phyloP scores from a whole-genome alignment of 2,797 vertebrate species.

The Takifugu rubripes region DNA sequence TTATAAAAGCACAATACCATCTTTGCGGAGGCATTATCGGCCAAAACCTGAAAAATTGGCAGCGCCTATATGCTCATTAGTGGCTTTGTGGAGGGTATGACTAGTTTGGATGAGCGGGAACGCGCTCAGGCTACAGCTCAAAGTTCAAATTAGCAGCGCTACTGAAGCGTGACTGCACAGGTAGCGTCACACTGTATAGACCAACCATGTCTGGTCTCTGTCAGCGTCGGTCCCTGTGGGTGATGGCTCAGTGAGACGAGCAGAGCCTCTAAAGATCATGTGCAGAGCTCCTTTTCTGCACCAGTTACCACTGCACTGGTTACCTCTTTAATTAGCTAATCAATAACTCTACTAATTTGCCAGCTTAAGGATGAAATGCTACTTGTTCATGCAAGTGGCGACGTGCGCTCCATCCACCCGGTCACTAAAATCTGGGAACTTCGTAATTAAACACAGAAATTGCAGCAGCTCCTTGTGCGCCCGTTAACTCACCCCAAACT shows the following conservation, averaged over 20 bases:
- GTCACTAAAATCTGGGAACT: slow-evolving; percentile 33
- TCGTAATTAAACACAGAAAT: slow-evolving; percentile 56
- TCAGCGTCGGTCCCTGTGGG: slow-evolving; percentile 17
- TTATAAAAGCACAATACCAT: neutral
- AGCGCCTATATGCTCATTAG: slow-evolving; percentile 13
- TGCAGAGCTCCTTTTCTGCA: slow-evolving; percentile 8
- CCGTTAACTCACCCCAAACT: slow-evolving; percentile 6
- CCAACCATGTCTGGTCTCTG: slow-evolving; percentile 21
- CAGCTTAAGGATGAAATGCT: slow-evolving; percentile 5
- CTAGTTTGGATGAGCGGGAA: slow-evolving; percentile 53
- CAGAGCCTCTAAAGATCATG: slow-evolving; percentile 1
- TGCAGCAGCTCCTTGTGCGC: slow-evolving; percentile 13
- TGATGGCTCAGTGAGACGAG: slow-evolving; percentile 15
- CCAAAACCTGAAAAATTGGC: slow-evolving; percentile 9
- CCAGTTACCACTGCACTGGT: slow-evolving; percentile 17
- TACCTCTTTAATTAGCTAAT: slow-evolving; percentile 42
- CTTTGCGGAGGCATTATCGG: slow-evolving; percentile 7
- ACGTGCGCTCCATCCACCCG: slow-evolving; percentile 16
- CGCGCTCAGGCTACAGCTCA: slow-evolving; percentile 43
- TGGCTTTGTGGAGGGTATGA: slow-evolving; percentile 19
- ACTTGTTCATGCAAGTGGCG: slow-evolving; percentile 9
- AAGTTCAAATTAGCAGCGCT: slow-evolving; percentile 67
- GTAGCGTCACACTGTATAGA: slow-evolving; percentile 38
- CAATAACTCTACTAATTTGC: slow-evolving; percentile 48
- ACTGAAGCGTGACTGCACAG: slow-evolving; percentile 61